phyloP scores from a whole-genome alignment of 2,113 vertebrate genomes.

The Protobothrops flavoviridis region DNA sequence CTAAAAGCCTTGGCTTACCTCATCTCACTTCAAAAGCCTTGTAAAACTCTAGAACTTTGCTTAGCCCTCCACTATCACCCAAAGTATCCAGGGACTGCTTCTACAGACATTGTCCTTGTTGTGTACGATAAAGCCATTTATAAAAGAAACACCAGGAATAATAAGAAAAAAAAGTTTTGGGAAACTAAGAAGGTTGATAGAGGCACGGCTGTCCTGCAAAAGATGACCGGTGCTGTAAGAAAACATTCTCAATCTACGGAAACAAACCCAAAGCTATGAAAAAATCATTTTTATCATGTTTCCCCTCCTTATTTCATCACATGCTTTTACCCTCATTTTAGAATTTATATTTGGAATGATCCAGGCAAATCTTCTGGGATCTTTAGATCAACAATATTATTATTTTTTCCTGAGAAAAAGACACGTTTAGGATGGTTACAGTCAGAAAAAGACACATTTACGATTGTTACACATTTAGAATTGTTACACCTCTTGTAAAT shows the following conservation, averaged over 20 bases:
- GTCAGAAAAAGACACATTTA: no score
- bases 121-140: neutral
- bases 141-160: neutral
- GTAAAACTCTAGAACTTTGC: conserved; percentile 32
- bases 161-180: neutral
- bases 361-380: neutral
- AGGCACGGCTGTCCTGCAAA: neutral
- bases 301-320: neutral
- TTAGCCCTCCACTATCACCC: conserved; percentile 41
- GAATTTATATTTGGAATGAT: neutral
- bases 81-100: neutral
- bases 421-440: neutral
- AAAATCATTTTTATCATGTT: neutral
- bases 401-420: neutral
- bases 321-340: neutral
- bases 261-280: neutral
- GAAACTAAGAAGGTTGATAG: neutral
- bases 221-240: neutral
- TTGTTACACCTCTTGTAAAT: neutral
- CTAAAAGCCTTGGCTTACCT: conserved; percentile 16
- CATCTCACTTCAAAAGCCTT: conserved; percentile 33
- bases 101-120: neutral
- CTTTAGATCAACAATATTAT: neutral
- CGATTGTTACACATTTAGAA: neutral
- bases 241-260: neutral